These are phyloP conservation scores for Linhomoeus sp. DNA, from an alignment of 2,888 invertebrate species.

Conservation along the genomic window DNA sequence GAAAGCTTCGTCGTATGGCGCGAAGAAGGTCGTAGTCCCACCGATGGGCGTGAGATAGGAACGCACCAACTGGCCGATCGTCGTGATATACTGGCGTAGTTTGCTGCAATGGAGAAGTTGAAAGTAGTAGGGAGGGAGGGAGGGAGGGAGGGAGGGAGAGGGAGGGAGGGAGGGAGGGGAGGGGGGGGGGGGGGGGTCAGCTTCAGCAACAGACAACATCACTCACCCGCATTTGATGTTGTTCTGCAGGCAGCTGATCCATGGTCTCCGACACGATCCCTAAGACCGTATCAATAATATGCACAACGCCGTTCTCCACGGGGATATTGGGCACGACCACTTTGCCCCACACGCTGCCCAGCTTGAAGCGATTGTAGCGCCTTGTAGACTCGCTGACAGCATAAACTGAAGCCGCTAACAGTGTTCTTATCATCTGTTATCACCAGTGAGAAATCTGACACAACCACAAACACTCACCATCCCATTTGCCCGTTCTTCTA, in stretches of 20 bases:
- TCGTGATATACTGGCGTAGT: slow-evolving; percentile 26
- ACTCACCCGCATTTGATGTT: slow-evolving; percentile 1
- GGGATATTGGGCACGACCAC: slow-evolving; percentile 27
- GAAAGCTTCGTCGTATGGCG: slow-evolving; percentile 28
- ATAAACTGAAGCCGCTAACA: slow-evolving; percentile 15
- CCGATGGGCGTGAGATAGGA: slow-evolving; percentile 23
- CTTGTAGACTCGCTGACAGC: slow-evolving; percentile 27
- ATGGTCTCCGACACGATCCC: slow-evolving; percentile 25
- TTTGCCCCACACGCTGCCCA: slow-evolving; percentile 28
- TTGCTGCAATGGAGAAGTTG: slow-evolving; percentile 16
- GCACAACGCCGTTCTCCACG: slow-evolving; percentile 27
- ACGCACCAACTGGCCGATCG: slow-evolving; percentile 22
- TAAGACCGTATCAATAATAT: slow-evolving; percentile 27
- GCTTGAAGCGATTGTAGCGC: slow-evolving; percentile 22
- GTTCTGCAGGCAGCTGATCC: slow-evolving; percentile 14
- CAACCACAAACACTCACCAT: slow-evolving; percentile 12
- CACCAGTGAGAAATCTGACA: not conserved
- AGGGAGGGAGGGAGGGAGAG: not conserved
- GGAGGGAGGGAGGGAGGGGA: not conserved
- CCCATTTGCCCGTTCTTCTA: slow-evolving; percentile 21
- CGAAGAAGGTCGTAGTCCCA: slow-evolving; percentile 24
- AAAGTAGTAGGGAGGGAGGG: not conserved
- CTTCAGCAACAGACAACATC: not conserved
- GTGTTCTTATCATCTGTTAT: not conserved
- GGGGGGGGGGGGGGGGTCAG: not conserved